Evolutionary conservation across 2,888 invertebrate species (phyloP).

Genomic region (Xestoiulus laeticollis): DNA sequence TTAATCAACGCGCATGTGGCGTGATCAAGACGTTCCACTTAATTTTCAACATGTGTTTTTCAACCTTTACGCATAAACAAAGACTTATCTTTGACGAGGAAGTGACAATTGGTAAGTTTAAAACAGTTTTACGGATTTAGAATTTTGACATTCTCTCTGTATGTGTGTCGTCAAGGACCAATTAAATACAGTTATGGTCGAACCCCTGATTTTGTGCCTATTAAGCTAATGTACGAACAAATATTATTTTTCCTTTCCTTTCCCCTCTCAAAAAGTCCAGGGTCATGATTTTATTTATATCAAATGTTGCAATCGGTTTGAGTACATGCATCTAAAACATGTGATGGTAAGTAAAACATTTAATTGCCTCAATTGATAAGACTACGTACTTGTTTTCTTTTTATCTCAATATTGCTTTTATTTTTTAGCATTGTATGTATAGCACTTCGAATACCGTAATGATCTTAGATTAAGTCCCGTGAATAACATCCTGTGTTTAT

Average conservation of each 20-base stretch:
- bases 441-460: background rate
- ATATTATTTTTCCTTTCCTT: background rate
- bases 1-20: background rate
- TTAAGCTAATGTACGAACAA: background rate
- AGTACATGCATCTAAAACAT: background rate
- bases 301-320: background rate
- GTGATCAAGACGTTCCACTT: background rate
- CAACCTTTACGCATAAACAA: background rate
- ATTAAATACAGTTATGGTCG: too few species aligned
- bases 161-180: too few species aligned
- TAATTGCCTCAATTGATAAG: background rate
- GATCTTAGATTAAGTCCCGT: background rate
- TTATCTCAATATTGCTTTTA: background rate
- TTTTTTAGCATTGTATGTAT: background rate
- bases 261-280: conserved; percentile 4
- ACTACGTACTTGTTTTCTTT: background rate
- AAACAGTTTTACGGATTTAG: too few species aligned
- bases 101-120: background rate
- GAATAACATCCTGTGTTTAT: background rate
- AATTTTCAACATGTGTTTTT: too few species aligned
- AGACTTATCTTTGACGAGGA: background rate
- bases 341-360: background rate
- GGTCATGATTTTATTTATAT: background rate
- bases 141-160: too few species aligned
- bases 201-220: too few species aligned